phyloP scores from a whole-genome alignment of 1,140 invertebrate species.

The Proales similis region DNA sequence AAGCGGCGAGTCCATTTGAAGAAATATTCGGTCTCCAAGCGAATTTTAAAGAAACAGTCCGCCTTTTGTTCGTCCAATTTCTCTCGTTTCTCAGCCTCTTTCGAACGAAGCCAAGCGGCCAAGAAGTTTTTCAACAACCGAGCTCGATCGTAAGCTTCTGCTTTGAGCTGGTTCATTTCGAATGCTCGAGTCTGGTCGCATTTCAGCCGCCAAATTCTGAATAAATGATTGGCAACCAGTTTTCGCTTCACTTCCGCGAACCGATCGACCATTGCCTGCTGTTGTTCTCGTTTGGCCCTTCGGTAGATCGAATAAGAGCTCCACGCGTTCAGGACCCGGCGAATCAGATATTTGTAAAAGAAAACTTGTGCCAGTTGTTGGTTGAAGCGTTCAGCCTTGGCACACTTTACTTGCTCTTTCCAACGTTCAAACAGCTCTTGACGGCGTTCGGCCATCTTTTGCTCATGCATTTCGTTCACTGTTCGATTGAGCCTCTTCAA shows the following conservation, averaged over 20 bases:
- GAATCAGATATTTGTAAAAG: slow-evolving; percentile 16
- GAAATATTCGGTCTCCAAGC: slow-evolving; percentile 18
- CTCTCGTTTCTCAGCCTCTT: neutral
- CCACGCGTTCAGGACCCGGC: slow-evolving; percentile 25
- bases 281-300: neutral
- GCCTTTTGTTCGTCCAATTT: slow-evolving; percentile 13
- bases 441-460: slow-evolving; percentile 12
- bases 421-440: neutral
- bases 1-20: slow-evolving; percentile 22
- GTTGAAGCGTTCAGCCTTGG: slow-evolving; percentile 18
- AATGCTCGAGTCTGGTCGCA: neutral
- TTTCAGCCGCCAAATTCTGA: slow-evolving; percentile 8
- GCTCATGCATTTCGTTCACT: neutral
- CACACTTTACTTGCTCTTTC: neutral
- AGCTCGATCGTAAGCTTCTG: slow-evolving; percentile 7
- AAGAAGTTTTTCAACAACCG: slow-evolving; percentile 2
- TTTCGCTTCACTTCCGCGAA: neutral
- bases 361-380: slow-evolving; percentile 18
- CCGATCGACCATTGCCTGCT: neutral
- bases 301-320: neutral
- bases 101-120: slow-evolving; percentile 3
- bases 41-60: slow-evolving; percentile 15
- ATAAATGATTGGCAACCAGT: neutral
- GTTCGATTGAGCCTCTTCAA: slow-evolving; percentile 26
- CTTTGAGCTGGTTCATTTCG: too few species aligned